Evolutionary conservation across 2,888 invertebrate genomes (phyloP).

Genomic region (Dastarcus helophoroides): DNA sequence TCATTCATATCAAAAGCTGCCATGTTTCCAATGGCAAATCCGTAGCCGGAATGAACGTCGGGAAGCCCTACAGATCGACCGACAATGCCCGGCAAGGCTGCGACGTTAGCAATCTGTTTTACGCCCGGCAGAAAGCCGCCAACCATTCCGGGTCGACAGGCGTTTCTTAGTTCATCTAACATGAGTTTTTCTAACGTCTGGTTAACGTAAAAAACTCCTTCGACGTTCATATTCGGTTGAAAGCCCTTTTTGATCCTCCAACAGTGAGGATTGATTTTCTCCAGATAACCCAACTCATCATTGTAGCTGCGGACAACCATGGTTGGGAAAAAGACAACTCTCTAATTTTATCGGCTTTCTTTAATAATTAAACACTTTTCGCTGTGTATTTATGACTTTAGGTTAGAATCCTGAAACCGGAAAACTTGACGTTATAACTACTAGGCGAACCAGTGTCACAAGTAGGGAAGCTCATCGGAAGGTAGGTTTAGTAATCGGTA

Average conservation of each 20-base stretch:
- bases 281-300: conserved; percentile 87
- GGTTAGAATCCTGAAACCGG: too few relatives aligned
- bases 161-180: conserved; percentile 90
- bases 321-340: too few relatives aligned
- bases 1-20: conserved; percentile 95
- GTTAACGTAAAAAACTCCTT: conserved; percentile 96
- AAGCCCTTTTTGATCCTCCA: conserved; percentile 98
- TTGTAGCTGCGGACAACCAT: conserved; percentile 88
- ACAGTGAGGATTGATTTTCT: conserved; percentile 70
- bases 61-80: conserved; percentile 88
- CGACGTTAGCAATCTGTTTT: conserved; percentile 98
- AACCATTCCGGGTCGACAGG: conserved; percentile 78
- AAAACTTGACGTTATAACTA: too few relatives aligned
- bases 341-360: too few relatives aligned
- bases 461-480: too few relatives aligned
- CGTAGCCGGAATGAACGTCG: conserved; percentile 97
- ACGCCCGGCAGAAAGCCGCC: conserved; percentile 98
- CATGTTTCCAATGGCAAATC: conserved; percentile 99
- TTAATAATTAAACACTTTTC: too few relatives aligned
- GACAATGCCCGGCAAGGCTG: conserved; percentile 94
- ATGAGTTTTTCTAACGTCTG: conserved; percentile 82
- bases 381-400: too few relatives aligned
- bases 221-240: conserved; percentile 98
- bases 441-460: too few relatives aligned
- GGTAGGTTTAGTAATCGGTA: too few relatives aligned